Conservation (phyloP, 2,888 invertebrate species). For the Sminthurinus aureus region DNA sequence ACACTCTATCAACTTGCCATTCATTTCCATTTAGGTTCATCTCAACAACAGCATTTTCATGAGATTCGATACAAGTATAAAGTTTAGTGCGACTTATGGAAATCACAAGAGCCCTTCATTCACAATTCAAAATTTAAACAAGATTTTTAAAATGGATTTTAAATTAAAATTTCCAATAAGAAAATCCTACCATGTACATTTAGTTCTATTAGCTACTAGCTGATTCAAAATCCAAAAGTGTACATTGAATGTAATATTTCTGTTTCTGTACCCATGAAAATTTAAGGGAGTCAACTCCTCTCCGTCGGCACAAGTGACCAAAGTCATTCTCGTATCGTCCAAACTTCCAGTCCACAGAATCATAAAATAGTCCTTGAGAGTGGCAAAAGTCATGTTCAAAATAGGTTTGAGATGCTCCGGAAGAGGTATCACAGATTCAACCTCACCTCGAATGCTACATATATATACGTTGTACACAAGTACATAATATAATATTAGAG, state of each 20-base stretch:
- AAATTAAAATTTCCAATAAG: not conserved
- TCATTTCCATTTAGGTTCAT: conserved; percentile 84
- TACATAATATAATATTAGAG: not conserved
- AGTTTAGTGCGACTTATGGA: conserved; percentile 46
- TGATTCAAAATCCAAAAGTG: not conserved
- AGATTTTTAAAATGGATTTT: not conserved
- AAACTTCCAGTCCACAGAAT: conserved; percentile 84
- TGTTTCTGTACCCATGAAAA: conserved; percentile 47
- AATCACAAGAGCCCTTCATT: conserved; percentile 44
- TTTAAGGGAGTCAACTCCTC: conserved; percentile 61
- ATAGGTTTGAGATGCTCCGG: conserved; percentile 56
- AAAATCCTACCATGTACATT: not conserved
- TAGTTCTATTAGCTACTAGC: not conserved
- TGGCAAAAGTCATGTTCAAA: conserved; percentile 75
- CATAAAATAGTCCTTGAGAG: conserved; percentile 73
- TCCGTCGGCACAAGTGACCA: conserved; percentile 69
- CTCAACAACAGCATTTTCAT: conserved; percentile 79
- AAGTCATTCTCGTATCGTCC: conserved; percentile 75
- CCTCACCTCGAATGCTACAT: conserved; percentile 55
- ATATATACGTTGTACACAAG: too few species aligned
- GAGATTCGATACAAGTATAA: conserved; percentile 48
- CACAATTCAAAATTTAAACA: not conserved
- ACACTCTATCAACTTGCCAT: conserved; percentile 56
- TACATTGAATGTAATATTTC: not conserved
- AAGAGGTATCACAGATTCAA: conserved; percentile 51